Base-by-base conservation (phyloP, 2,797 vertebrate genomes). In the Calcarius lapponicus region DNA sequence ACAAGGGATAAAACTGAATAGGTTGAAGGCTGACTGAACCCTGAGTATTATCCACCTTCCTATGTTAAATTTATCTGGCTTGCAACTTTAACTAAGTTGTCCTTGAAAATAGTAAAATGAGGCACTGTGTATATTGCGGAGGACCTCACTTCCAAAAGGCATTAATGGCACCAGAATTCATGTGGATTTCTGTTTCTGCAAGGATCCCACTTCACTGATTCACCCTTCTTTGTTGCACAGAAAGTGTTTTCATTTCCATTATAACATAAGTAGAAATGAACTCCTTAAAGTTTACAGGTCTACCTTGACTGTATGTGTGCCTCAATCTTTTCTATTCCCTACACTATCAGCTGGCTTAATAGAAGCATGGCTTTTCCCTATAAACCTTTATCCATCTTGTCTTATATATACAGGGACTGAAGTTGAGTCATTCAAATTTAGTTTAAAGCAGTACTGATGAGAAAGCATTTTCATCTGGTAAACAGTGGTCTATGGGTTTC, bases 1-100 rank as follows among this genome's bases (percentile, higher is more conserved):
- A 96, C 96, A 81, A 90, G 96, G 95, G 94, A 97, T 95, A 95
- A 83, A 94, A 91, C 24, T 82, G 92, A 93, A 87, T 87, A 88
- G 75, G 86, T 58, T 96, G 93, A 97, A 86, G 75, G 66, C 92
- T 95, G 93, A 83, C 69, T 90, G 85, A 97, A 93, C 80, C 78
- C 88, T 74, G 81, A 85, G 70, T 65, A 45, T 80, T 96, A 95
- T 87, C 85, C 54, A 81, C 60, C 60, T 50, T 93, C 91, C 50
- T 72, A 38, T 43, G 80, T 80, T 90, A 96, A 87, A 95, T 93
- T 80, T 96, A 69, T 92, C 91, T 95, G 82, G 69, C 50, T 96
- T 91, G 74, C 76, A 95, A 86, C 82, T 62, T 93, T 90, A 94
- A 85, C 67, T 96, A 88, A 75, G 14, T 72, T 95, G 88, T 91